Evolutionary conservation across 2,888 invertebrate species (phyloP).

Genomic region (Tiliacea aurago): DNA sequence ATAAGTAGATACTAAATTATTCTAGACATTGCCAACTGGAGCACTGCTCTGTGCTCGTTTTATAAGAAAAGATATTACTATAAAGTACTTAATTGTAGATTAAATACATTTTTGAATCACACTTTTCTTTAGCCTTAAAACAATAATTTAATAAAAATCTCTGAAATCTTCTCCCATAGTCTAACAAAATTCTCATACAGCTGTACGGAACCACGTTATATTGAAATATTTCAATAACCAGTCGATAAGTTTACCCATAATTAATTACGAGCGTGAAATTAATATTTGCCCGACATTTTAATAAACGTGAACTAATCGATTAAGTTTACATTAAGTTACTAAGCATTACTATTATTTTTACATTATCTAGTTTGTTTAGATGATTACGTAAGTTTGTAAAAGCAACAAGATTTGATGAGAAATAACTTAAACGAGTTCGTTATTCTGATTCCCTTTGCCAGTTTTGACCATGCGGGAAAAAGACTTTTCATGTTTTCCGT

Average conservation of each 20-base stretch:
- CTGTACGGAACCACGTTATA: constrained; percentile 37
- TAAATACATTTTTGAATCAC: not conserved
- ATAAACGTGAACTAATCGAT: constrained; percentile 52
- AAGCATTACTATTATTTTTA: not conserved
- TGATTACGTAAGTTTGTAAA: not conserved
- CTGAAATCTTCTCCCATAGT: not conserved
- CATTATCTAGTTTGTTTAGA: not conserved
- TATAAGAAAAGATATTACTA: not conserved
- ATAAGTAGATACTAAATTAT: no score
- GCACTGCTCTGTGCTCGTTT: not conserved
- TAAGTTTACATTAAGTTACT: constrained; percentile 27
- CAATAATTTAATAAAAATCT: no score
- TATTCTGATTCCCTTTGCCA: not conserved
- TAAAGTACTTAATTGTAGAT: not conserved
- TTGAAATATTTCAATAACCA: constrained; percentile 33
- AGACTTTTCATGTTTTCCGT: not conserved
- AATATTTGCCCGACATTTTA: constrained; percentile 59
- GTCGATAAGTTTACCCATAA: constrained; percentile 48
- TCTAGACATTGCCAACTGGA: not conserved
- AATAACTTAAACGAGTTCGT: not conserved
- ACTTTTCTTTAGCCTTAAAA: not conserved
- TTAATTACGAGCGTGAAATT: constrained; percentile 63
- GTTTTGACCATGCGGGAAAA: not conserved
- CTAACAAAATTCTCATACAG: not conserved
- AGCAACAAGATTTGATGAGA: no score